Percentiles rank a stretch among this genome's conserved stretches.
Evolutionary conservation across 2,797 vertebrate species (phyloP).

Genomic region (Holocentrus rufus): DNA sequence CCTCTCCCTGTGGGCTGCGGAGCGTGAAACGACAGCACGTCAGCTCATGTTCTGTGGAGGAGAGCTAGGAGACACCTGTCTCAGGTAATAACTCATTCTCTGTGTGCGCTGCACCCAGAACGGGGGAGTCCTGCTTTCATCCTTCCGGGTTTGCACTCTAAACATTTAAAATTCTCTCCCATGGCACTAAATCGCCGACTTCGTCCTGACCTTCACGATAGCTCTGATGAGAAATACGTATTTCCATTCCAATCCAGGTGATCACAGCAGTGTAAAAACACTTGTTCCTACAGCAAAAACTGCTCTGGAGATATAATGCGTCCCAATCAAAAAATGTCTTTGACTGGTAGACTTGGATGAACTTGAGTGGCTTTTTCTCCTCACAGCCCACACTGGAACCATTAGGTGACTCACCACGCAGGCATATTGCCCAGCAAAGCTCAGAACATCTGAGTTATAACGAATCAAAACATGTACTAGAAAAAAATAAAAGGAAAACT

Average conservation of each 20-base stretch:
- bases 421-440: slow-evolving; percentile 55
- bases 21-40: slow-evolving; percentile 72
- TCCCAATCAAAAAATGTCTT: slow-evolving; percentile 54
- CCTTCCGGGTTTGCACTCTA: slow-evolving; percentile 3
- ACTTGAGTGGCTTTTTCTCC: slow-evolving; percentile 65
- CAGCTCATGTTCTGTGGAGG: slow-evolving; percentile 57
- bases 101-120: slow-evolving; percentile 16
- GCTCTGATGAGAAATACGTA: background rate
- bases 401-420: slow-evolving; percentile 75
- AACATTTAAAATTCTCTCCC: slow-evolving; percentile 4
- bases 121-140: slow-evolving; percentile 33
- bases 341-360: slow-evolving; percentile 48
- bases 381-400: slow-evolving; percentile 65
- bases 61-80: slow-evolving; percentile 75
- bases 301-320: slow-evolving; percentile 41
- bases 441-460: slow-evolving; percentile 68
- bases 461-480: slow-evolving; percentile 64
- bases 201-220: slow-evolving; percentile 12
- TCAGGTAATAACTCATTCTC: slow-evolving; percentile 71
- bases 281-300: slow-evolving; percentile 23
- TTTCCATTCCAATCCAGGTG: background rate
- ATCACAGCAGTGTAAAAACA: slow-evolving; percentile 24
- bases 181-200: slow-evolving; percentile 13
- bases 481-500: slow-evolving; percentile 13
- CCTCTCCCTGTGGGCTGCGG: slow-evolving; percentile 57